Evolutionary conservation across 2,113 vertebrate genomes (phyloP).

Genomic region (Panthera tigris): DNA sequence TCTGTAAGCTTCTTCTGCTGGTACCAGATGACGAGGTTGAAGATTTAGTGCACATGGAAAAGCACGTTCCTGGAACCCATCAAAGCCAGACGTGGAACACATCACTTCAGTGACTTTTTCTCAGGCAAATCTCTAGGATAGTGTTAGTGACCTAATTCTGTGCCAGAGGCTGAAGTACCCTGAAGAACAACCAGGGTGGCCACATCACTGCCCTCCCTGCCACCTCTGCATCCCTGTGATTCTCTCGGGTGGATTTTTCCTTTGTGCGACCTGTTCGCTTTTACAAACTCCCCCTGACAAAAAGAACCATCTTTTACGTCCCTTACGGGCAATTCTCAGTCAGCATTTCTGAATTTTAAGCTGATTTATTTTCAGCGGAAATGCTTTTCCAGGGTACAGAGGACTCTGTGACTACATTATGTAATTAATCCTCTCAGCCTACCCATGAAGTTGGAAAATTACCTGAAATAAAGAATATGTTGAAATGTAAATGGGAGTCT

Average conservation of each 20-base stretch:
- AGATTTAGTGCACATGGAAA: neutral
- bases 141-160: neutral
- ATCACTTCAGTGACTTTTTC: neutral
- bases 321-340: neutral
- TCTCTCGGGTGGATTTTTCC: neutral
- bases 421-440: constrained; percentile 1
- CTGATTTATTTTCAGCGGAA: constrained; percentile 36
- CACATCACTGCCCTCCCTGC: neutral
- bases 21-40: neutral
- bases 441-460: constrained; percentile 8
- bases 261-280: neutral
- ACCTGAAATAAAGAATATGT: constrained; percentile 4
- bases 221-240: neutral
- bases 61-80: neutral
- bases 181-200: neutral
- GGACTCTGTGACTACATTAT: neutral
- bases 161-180: neutral
- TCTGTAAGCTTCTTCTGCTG: neutral
- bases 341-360: constrained; percentile 23
- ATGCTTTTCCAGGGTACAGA: neutral
- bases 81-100: neutral
- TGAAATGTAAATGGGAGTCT: constrained; percentile 43
- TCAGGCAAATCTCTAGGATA: neutral
- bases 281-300: neutral
- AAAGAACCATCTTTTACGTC: neutral